These are phyloP conservation scores for Laothoe populi DNA, from an alignment of 2,888 invertebrate species.

Conservation along the genomic window DNA sequence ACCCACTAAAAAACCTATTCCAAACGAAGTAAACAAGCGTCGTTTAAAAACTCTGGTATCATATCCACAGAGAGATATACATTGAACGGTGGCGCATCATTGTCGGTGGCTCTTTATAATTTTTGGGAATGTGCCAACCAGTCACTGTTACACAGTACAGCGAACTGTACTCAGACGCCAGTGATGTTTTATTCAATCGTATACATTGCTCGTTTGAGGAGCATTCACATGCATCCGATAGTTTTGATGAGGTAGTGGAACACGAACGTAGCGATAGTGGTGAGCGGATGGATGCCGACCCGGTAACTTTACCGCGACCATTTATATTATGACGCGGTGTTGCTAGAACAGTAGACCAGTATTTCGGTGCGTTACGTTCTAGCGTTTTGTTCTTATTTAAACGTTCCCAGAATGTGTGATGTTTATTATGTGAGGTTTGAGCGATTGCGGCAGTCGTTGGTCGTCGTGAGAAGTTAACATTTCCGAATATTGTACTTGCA, in stretches of 20 bases:
- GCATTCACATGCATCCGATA: not conserved
- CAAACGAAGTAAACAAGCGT: not conserved
- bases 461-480: not conserved
- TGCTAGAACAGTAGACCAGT: not conserved
- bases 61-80: constrained; percentile 23
- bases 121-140: constrained; percentile 22
- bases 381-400: constrained; percentile 21
- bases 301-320: constrained; percentile 6
- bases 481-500: no score
- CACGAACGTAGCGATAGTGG: not conserved
- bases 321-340: not conserved
- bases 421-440: constrained; percentile 8
- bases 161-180: constrained; percentile 11
- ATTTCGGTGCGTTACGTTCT: not conserved
- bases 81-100: constrained; percentile 29
- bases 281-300: not conserved
- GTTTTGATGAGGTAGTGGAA: not conserved
- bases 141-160: constrained; percentile 16
- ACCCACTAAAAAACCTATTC: not conserved
- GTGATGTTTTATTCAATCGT: constrained; percentile 1
- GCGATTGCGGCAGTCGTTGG: not conserved
- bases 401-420: constrained; percentile 5
- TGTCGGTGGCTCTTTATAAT: constrained; percentile 40
- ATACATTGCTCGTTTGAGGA: constrained; percentile 8
- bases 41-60: not conserved